Percentiles rank a stretch among this genome's conserved stretches.
These are phyloP conservation scores for Coracias cyanogaster DNA, from an alignment of 2,797 vertebrate species.

Conservation along the genomic window DNA sequence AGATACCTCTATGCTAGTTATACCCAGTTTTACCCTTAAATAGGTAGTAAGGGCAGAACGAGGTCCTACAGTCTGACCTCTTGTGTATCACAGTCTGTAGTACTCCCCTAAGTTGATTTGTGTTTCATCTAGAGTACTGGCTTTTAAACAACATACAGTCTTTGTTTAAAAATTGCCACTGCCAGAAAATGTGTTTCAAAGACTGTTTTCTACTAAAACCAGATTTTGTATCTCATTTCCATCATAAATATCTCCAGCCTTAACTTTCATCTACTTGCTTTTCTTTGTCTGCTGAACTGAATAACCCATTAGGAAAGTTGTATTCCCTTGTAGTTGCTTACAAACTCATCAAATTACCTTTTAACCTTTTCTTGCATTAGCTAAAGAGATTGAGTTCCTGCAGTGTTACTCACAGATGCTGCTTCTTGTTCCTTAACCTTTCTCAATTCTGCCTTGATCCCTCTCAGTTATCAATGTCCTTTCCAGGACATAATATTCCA, in stretches of 20 bases:
- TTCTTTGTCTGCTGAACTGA: neutral
- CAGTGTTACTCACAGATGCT: neutral
- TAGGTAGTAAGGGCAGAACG: neutral
- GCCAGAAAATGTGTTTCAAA: neutral
- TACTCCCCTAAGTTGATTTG: neutral
- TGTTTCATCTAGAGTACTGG: neutral
- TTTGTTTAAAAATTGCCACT: neutral
- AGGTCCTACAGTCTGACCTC: neutral
- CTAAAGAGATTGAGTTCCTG: neutral
- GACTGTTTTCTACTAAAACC: neutral
- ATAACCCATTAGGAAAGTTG: neutral
- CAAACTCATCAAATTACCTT: conserved; percentile 4
- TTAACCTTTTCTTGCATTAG: conserved; percentile 42
- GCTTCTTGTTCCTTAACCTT: conserved; percentile 12
- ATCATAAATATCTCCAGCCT: neutral
- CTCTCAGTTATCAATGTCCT: neutral
- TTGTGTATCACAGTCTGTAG: neutral
- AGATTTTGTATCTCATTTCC: neutral
- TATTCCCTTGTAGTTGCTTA: neutral
- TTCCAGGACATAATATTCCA: neutral
- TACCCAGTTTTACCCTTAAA: neutral
- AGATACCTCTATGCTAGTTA: neutral
- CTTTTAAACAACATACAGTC: neutral
- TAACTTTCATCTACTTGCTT: neutral
- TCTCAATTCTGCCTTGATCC: neutral